Conservation (phyloP, 2,888 invertebrate genomes). For the Tiliacea citrago region DNA sequence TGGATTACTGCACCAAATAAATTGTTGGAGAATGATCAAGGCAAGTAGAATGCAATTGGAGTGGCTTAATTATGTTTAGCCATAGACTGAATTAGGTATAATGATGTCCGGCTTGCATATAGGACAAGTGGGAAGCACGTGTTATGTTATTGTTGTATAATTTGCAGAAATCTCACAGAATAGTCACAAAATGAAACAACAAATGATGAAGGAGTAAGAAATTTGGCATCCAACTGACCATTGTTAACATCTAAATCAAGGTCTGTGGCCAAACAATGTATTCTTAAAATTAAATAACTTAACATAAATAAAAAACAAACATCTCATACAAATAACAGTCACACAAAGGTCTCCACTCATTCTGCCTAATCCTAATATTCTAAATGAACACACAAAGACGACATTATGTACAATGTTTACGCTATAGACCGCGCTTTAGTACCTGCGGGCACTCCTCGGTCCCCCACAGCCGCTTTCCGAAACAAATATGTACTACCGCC, state of each 20-base stretch:
- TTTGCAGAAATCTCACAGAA: background rate
- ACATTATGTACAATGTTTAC: conserved; percentile 29
- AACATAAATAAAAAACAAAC: background rate
- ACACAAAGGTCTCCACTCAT: conserved; percentile 33
- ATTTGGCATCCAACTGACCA: background rate
- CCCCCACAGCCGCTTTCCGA: conserved; percentile 29
- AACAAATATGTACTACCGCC: conserved; percentile 68
- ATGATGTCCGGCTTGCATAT: background rate
- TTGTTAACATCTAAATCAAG: background rate
- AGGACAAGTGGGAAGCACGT: background rate
- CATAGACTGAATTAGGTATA: background rate
- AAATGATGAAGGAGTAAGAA: background rate
- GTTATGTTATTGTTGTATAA: background rate
- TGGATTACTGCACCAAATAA: too few relatives aligned
- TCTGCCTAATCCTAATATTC: background rate
- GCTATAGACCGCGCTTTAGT: conserved; percentile 20
- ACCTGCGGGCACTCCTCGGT: conserved; percentile 58
- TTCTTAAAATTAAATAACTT: background rate
- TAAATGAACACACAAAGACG: conserved; percentile 24
- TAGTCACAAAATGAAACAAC: background rate
- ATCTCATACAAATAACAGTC: conserved; percentile 10
- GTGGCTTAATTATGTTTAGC: background rate
- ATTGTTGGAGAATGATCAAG: too few relatives aligned
- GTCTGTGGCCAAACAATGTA: too few relatives aligned
- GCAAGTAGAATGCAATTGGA: background rate